These are phyloP conservation scores for Drosophila hawaiiensis DNA, from an alignment of 2,888 invertebrate species.

Conservation along the genomic window DNA sequence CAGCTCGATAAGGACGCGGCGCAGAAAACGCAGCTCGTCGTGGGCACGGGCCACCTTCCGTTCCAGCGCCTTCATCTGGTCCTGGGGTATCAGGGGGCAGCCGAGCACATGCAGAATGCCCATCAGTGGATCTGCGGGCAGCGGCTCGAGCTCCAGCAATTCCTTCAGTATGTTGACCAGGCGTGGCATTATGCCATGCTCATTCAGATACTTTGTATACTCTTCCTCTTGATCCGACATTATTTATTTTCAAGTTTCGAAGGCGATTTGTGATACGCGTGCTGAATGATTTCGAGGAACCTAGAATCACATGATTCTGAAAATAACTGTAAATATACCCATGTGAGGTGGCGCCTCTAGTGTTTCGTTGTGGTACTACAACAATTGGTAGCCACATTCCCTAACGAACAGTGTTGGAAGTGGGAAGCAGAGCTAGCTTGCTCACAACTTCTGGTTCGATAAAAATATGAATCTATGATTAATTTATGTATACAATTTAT, in stretches of 20 bases:
- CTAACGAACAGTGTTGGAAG: constrained; percentile 2
- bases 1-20: constrained; percentile 48
- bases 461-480: neutral
- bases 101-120: constrained; percentile 50
- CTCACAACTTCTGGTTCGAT: neutral
- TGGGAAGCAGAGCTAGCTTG: neutral
- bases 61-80: constrained; percentile 66
- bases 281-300: constrained; percentile 8
- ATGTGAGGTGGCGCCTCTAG: constrained; percentile 15
- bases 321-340: constrained; percentile 50
- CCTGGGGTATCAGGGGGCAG: constrained; percentile 65
- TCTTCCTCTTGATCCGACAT: constrained; percentile 52
- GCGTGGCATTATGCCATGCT: constrained; percentile 48
- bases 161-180: constrained; percentile 49
- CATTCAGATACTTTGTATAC: constrained; percentile 38
- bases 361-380: constrained; percentile 6
- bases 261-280: neutral
- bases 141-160: constrained; percentile 38
- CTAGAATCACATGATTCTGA: constrained; percentile 11
- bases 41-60: constrained; percentile 59
- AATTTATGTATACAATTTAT: neutral
- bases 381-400: constrained; percentile 10
- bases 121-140: constrained; percentile 57
- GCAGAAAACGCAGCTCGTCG: constrained; percentile 61
- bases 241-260: neutral